Evolutionary conservation across 2,797 vertebrate genomes (phyloP), one percentile per base, ranked within the genome.

Genomic region (Mus caroli): DNA sequence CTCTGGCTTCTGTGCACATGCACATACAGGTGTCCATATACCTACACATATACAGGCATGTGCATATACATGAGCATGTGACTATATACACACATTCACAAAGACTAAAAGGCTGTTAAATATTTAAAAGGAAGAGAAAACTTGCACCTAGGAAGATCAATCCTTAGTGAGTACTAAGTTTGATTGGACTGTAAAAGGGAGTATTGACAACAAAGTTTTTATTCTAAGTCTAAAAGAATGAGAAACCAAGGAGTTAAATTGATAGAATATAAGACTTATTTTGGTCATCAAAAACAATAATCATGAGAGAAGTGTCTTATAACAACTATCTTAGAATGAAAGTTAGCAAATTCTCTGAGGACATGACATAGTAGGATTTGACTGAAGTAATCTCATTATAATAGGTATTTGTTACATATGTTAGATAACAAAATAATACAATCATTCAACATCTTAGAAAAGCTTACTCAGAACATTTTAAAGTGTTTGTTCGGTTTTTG

Each of bases 121-220:
- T 60, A 62, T 92, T 84, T 64, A 56, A 12, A 56, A 84, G 43
- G 4, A 76, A 83, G 43, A 52, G 34, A 76, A 71, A 26, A 7
- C 24, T 56, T 73, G 1, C 22, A 4, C 71, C 58, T 88, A 34
- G 56, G 37, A 12, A 62, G 9, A 62, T 28, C 8, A 88, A 11
- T 13, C 1, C n/a, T 96, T 88, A 75, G 62, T 76, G 43, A 86
- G 62, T 43, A 60, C 88, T 83, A 15, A 78, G 24, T 75, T 89
- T 93, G n/a, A 2, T 46, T 92, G 75, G 58, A 19, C 75, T 90
- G 31, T 73, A 20, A 88, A 34, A 56, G 1, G 40, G 7, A 64
- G 15, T 60, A 11, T 84, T 40, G 31, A 31, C 46, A 7, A n/a
- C 40, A 93, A 34, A 64, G 28, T 67, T 24, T 90, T 58, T 80